Base-by-base conservation (phyloP, 2,888 invertebrate species). In the Drosophila anomalata region DNA sequence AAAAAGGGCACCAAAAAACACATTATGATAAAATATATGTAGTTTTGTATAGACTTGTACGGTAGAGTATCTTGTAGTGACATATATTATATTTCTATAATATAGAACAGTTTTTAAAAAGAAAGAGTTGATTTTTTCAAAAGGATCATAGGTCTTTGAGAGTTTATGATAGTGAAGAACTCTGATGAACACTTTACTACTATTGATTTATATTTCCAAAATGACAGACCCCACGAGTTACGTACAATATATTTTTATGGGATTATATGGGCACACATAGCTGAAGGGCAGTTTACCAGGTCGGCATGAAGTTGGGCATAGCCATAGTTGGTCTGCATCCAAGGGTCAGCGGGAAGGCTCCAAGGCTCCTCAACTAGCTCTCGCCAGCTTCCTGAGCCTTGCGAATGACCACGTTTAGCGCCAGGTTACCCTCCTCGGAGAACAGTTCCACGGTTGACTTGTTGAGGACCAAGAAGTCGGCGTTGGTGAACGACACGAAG, bases 361-460 rank as follows among this genome's bases (percentile, higher is more conserved):
- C 22, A 24, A 24, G 5, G 22, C 12, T 3, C 2, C 12, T 1
- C 2, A 36, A 20, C 20, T 31, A 22, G 11, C 12, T 14, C 14
- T 33, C 44, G 11, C 2, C 8, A 4, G n/a, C 9, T 14, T 60
- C 66, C 14, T 58, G 42, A 12, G 69, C 42, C 56, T 48, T 73
- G 77, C 97, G 97, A 92, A 99, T 99, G 90, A 99, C 99, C 89
- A 99, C 99, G 93, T 99, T 99, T 88, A 99, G 99, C 82, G 99
- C 99, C 79, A 99, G 94, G 93, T 99, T 99, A 52, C 99, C 99
- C 92, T 98, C 99, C 91, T 99, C 99, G 44, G 99, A 98, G 93
- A 99, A 99, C 70, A 98, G 94, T 92, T 98, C 98, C 73, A 99
- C 99, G 89, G 98, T 97, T 71, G 97, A 97, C 55, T 98, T 98